A percentile compares a stretch with the other conserved stretches of the same genome.
phyloP scores from a whole-genome alignment of 2,113 vertebrate species.

The Ammospiza caudacuta region DNA sequence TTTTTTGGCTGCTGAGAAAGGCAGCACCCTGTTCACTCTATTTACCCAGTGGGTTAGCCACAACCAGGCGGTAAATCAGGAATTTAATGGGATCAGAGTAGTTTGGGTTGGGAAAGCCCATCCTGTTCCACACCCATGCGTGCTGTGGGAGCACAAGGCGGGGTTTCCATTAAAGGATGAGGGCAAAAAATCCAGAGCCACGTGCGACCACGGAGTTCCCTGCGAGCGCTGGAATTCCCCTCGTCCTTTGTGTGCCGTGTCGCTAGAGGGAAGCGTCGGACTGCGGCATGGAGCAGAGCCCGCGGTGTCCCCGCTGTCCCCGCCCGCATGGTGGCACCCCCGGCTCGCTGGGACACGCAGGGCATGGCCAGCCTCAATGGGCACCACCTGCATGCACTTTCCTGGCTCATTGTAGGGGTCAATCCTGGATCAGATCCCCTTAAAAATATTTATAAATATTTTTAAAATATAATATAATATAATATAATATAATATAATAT shows the following conservation, averaged over 20 bases:
- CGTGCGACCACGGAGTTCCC: fast-evolving
- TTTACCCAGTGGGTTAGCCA: neutral
- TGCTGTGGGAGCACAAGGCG: neutral
- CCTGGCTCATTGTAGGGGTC: neutral
- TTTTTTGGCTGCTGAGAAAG: neutral
- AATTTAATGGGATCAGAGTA: neutral
- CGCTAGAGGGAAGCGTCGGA: slow-evolving; percentile 39
- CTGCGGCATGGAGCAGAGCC: neutral
- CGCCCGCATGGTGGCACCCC: neutral
- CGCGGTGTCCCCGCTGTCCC: neutral
- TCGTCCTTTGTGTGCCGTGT: neutral
- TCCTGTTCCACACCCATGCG: no score
- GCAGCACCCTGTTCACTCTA: neutral
- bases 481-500: no score
- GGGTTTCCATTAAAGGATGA: neutral
- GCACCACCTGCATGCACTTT: fast-evolving
- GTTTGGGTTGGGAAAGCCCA: neutral
- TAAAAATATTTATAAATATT: neutral
- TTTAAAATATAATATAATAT: no score
- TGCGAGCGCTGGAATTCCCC: fast-evolving
- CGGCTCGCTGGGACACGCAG: neutral
- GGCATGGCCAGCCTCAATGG: neutral
- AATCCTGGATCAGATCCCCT: neutral
- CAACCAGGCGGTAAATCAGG: neutral
- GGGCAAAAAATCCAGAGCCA: fast-evolving